A percentile compares a stretch with the other conserved stretches of the same genome.
Conservation (phyloP, 2,888 invertebrate genomes). For the Ophion costatus region DNA sequence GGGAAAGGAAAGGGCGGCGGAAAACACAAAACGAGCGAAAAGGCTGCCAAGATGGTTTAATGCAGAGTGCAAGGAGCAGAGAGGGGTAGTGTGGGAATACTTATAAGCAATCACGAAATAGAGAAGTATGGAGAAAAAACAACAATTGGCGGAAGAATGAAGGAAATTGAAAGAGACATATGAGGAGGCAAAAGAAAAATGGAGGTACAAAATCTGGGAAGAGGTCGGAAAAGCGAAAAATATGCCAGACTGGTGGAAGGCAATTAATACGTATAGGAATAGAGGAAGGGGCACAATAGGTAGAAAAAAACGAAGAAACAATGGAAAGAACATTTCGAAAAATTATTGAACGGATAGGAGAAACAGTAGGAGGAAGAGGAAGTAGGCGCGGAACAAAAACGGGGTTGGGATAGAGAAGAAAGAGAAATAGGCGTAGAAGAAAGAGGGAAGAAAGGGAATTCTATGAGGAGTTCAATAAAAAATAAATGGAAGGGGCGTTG, state of each 20-base stretch:
- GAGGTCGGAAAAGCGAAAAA: slow-evolving; percentile 33
- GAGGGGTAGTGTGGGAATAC: slow-evolving; percentile 14
- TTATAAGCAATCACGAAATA: slow-evolving; percentile 12
- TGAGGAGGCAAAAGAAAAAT: slow-evolving; percentile 17
- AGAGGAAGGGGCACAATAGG: slow-evolving; percentile 15
- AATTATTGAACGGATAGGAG: background rate
- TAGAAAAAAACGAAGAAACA: background rate
- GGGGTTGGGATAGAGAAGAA: too few relatives aligned
- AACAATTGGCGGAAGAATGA: background rate
- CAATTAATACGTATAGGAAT: slow-evolving; percentile 18
- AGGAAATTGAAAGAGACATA: background rate
- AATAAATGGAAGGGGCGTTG: too few relatives aligned
- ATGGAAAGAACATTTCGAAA: slow-evolving; percentile 21
- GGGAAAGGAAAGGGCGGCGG: background rate
- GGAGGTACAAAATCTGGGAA: slow-evolving; percentile 25
- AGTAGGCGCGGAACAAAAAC: too few relatives aligned
- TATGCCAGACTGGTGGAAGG: slow-evolving; percentile 39
- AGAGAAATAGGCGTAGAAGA: too few relatives aligned
- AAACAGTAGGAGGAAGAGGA: too few relatives aligned
- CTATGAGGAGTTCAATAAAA: too few relatives aligned
- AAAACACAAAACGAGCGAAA: background rate
- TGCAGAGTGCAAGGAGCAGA: slow-evolving; percentile 19
- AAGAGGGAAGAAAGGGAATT: too few relatives aligned
- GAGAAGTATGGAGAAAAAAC: background rate
- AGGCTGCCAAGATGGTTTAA: slow-evolving; percentile 11